Conservation (phyloP, 2,888 invertebrate genomes). For the Parnassius apollo region DNA sequence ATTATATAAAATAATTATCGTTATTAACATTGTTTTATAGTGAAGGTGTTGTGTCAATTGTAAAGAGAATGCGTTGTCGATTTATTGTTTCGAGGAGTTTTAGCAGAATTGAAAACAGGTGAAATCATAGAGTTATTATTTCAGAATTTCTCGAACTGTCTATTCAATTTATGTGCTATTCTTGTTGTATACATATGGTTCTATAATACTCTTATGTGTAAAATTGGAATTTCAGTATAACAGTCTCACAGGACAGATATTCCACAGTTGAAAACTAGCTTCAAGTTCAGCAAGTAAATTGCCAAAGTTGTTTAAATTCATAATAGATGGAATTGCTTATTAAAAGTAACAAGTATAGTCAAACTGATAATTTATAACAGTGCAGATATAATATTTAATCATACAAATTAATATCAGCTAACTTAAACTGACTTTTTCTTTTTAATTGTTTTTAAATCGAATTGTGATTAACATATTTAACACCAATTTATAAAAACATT, state of each 20-base stretch:
- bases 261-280: constrained; percentile 32
- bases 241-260: constrained; percentile 33
- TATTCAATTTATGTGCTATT: background rate
- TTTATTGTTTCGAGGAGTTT: background rate
- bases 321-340: constrained; percentile 7
- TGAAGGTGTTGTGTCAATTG: background rate
- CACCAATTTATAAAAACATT: no score
- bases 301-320: constrained; percentile 12
- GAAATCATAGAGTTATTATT: constrained; percentile 22
- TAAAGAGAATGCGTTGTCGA: background rate
- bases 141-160: constrained; percentile 27
- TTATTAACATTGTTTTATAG: no score
- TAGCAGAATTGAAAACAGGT: constrained; percentile 17
- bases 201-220: constrained; percentile 24
- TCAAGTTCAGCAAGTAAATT: constrained; percentile 34
- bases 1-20: no score
- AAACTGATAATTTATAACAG: background rate
- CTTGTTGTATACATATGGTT: no score
- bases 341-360: no score
- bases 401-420: no score
- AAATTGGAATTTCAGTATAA: constrained; percentile 29
- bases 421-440: no score
- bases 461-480: no score
- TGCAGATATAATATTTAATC: background rate
- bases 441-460: no score